Base-by-base conservation (phyloP, 2,113 vertebrate species). In the Cololabis saira region DNA sequence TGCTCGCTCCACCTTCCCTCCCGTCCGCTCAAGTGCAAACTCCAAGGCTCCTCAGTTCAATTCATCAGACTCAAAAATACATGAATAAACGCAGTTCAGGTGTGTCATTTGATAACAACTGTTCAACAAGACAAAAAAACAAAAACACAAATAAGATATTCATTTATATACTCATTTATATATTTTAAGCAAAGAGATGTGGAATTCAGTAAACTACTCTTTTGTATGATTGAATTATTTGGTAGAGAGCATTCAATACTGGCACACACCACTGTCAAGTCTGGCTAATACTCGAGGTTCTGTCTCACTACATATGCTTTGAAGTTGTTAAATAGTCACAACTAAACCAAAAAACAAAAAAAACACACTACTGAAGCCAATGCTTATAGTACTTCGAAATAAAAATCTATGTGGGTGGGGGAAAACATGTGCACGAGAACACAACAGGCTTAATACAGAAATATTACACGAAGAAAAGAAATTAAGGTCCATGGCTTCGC, bases 241-340 rank as follows among this genome's bases (percentile, higher is more conserved):
- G 93, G 92, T 93, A 92, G 87, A 93, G 87, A 91, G 77, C 90
- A 79, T 89, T 92, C 84, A 92, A 93, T 93, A 94, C 92, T 93
- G 92, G 90, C 91, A 89, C 90, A 84, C 90, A 80, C 87, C 81
- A 87, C 85, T 66, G 83, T 78, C 84, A 90, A 71, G 85, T 88
- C 86, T 88, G 90, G 86, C 87, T 92, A 92, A 94, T 92, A 93
- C 93, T 93, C 87, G 62, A 76, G 83, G 87, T 84, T 90, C 63
- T 74, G 82, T 77, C 74, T 86, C 81, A 71, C 82, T 84, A 73
- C 73, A 70, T 74, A 76, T 44, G 78, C 80, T 83, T 74, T 75
- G 45, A 86, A 89, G 81, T 81, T 61, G 81, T 82, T 88, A 79
- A 89, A 90, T 85, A 88, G 60, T 87, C 79, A 84, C 72, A 44